Evolutionary conservation across 64 coral and sea anemone species (phyloP), one percentile per base, ranked within the genome.

Genomic region (Actinia tenebrosa): DNA sequence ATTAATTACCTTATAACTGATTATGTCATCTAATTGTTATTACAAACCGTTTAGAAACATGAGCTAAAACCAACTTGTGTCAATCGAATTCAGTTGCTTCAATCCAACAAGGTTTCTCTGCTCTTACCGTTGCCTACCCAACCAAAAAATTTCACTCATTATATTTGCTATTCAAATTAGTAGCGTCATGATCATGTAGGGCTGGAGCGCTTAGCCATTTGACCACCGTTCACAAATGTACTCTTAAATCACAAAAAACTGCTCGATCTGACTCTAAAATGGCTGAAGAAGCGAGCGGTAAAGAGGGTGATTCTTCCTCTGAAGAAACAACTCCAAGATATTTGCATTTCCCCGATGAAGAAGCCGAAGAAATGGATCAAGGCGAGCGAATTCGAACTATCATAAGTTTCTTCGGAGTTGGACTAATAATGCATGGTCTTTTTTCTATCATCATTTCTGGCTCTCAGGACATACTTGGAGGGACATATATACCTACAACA

Each of bases 391-490:
- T 92, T 23, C 86, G 63, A 44, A 92, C 86, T 13, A 56, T 86
- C 30, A 72, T 92, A 43, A 87, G 91, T 60, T 97, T 97, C 77
- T 84, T 72, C 52, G 94, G 94, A 4, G 62, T 97, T 53, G 91
- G 91, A 3, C 45, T 97, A 72, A 45, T 93, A 0, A 80, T 97
- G 68, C 94, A 97, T 60, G 85, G 78, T 4, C 80, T 92, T 5
- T 93, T 90, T 30, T 60, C 59, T 1, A 84, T 97, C 16, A 87
- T 92, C 6, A 83, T 97, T 1, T 93, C 94, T 7, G 94, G 88
- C 5, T 92, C 94, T 46, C 91, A 97, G 56, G 94, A 97, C 25
- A 90, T 97, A 26, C 66, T 97, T 13, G 94, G 86, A 16, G 94
- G 94, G 3, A 97, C 94, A 53, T 80, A 63, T 13, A 85, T 97